Evolutionary conservation across 2,888 invertebrate species (phyloP).

Genomic region (Xanthorhoe designata): DNA sequence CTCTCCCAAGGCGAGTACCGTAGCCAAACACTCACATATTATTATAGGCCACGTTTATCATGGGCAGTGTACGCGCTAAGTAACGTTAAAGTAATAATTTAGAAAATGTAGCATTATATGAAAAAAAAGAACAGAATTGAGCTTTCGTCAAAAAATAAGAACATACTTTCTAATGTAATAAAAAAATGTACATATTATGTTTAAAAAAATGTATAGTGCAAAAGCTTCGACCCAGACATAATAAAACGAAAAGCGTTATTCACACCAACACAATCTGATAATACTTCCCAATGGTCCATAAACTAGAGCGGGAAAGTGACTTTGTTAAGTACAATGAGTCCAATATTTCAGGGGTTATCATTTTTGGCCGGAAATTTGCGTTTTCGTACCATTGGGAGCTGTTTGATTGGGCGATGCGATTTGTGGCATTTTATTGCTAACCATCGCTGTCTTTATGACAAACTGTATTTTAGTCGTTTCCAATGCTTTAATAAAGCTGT

Average conservation of each 20-base stretch:
- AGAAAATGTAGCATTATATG: too few relatives aligned
- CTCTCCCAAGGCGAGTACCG: too few relatives aligned
- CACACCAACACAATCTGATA: slow-evolving; percentile 61
- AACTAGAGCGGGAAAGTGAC: slow-evolving; percentile 60
- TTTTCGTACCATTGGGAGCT: slow-evolving; percentile 62
- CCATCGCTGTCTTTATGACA: slow-evolving; percentile 15
- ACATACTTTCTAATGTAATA: too few relatives aligned
- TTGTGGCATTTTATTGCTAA: slow-evolving; percentile 58
- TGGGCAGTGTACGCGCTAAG: too few relatives aligned
- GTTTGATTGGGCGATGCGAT: slow-evolving; percentile 68
- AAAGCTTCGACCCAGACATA: slow-evolving; percentile 32
- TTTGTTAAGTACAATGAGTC: slow-evolving; percentile 60
- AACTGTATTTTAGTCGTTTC: not conserved
- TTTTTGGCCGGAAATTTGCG: slow-evolving; percentile 72
- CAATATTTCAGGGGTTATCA: slow-evolving; percentile 72
- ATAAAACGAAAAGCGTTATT: slow-evolving; percentile 54
- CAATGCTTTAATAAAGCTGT: not conserved
- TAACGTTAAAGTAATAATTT: too few relatives aligned
- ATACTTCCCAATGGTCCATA: slow-evolving; percentile 64
- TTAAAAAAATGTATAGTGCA: slow-evolving; percentile 7
- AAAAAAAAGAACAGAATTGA: too few relatives aligned
- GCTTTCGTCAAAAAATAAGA: too few relatives aligned
- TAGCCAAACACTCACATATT: too few relatives aligned
- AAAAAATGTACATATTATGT: not conserved
- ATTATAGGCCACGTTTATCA: too few relatives aligned